Base-by-base conservation (phyloP, 2,888 invertebrate species). In the Tipula vernalis region DNA sequence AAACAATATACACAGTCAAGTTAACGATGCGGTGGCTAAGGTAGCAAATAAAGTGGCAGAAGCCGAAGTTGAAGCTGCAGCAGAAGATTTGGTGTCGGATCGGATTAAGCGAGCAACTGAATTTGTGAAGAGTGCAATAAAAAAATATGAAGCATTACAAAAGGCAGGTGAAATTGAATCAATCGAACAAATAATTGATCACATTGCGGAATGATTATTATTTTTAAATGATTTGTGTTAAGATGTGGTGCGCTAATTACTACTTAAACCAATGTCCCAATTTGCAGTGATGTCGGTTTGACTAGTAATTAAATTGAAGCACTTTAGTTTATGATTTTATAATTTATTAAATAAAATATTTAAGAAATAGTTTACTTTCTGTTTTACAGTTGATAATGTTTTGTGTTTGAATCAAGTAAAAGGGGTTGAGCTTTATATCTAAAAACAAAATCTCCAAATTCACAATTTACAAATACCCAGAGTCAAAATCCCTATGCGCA, bases 111-210 rank as follows among this genome's bases (percentile, higher is more conserved):
- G 92, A 8, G 92, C 93, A 0, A 92, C 93, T 0, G 90, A 92
- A 28, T 91, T 94, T 84, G 92, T 94, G 0, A 91, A 92, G 87
- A 91, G 91, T 85, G 94, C 94, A 10, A 91, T 94, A 86, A 92
- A 92, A 44, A 93, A 93, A 89, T 94, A 93, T 89, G 91, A 88
- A 5, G 89, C 90, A 86, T 87, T 91, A 87, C 91, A 92, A 87
- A 89, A 89, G 41, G 87, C 28, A 2, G 71, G 71, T 12, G 18
- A 28, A 71, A 71, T 71, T 71, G 89, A 10, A 87, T 89, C 28
- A 88, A 44, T 42, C 39, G 86, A 42, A 6, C 28, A 86, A n/a
- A 85, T 86, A 83, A 18, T 71, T 71, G 71, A 71, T 28, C 28
- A 71, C 4, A 71, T 71, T 0, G 28, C 71, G 28, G 28, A 18